Conservation (phyloP, 2,797 vertebrate genomes). For the Aratinga solstitialis region DNA sequence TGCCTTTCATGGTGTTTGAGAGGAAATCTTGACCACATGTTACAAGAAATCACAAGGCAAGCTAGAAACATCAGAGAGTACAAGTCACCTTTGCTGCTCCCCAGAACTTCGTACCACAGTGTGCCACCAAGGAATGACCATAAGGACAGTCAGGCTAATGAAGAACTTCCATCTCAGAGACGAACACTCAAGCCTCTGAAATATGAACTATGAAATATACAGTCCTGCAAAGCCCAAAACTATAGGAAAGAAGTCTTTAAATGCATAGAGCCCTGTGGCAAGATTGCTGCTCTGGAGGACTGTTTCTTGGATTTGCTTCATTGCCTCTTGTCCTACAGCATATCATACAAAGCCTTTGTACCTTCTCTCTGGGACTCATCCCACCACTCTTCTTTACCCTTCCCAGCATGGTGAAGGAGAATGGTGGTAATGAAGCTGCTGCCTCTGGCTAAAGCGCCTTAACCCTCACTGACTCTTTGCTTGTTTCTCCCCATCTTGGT, state of each 20-base stretch:
- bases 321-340: neutral
- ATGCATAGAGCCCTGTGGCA: neutral
- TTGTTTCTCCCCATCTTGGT: neutral
- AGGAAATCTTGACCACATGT: neutral
- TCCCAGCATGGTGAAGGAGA: neutral
- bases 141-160: neutral
- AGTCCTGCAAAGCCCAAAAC: neutral
- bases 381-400: neutral
- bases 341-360: rapidly evolving
- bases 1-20: neutral
- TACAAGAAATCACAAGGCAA: neutral
- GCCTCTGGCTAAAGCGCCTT: neutral
- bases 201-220: neutral
- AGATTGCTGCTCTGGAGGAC: neutral
- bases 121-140: neutral
- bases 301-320: neutral
- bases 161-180: neutral
- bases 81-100: neutral
- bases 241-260: neutral
- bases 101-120: neutral
- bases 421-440: neutral
- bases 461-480: neutral
- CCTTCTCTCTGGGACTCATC: neutral
- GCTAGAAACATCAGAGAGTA: neutral
- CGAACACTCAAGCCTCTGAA: neutral